Evolutionary conservation across 2,888 invertebrate species (phyloP), one percentile per base, ranked within the genome.

Genomic region (Plagodis pulveraria): DNA sequence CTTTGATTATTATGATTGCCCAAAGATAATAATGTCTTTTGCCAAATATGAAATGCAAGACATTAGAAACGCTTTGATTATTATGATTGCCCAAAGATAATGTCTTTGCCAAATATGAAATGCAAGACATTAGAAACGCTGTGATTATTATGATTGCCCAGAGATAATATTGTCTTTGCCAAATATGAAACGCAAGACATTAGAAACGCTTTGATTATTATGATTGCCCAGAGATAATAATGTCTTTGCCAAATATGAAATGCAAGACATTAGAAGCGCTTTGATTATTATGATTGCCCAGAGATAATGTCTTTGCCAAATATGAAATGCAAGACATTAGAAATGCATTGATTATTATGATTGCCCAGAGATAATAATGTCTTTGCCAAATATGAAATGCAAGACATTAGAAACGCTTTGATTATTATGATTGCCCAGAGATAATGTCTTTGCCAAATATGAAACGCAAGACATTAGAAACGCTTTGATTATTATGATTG

Each of bases 391-490:
- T 43, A 43, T 22, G 43, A 43, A 43, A 53, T 40, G 46, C 53
- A 12, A 50, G 42, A 50, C 42, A 50, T 50, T 42, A 42, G 1
- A 22, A 2, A 22, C 22, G 5, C 7, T 43, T 35, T 7, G n/a
- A 2, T 8, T 5, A 38, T 6, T 1, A 6, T 32, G 6, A 11
- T 35, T 22, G 34, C 34, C 2, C 1, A 42, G 2, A 42, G 35
- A 50, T 12, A 51, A 51, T 36, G 35, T 44, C 10, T 41, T 42
- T 36, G 35, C 46, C 42, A 54, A 53, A 58, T 62, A 55, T 50
- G 55, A 59, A 36, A 43, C 32, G 43, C 35, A 36, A n/a, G 41
- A 35, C 22, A 51, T 36, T 36, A 7, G 50, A 51, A 51, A 45
- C 10, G 5, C 7, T 8, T 33, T 33, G 5, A 32, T 33, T 7